Evolutionary conservation across 2,113 vertebrate genomes (phyloP), one percentile per base, ranked within the genome.

Genomic region (Zingel zingel): DNA sequence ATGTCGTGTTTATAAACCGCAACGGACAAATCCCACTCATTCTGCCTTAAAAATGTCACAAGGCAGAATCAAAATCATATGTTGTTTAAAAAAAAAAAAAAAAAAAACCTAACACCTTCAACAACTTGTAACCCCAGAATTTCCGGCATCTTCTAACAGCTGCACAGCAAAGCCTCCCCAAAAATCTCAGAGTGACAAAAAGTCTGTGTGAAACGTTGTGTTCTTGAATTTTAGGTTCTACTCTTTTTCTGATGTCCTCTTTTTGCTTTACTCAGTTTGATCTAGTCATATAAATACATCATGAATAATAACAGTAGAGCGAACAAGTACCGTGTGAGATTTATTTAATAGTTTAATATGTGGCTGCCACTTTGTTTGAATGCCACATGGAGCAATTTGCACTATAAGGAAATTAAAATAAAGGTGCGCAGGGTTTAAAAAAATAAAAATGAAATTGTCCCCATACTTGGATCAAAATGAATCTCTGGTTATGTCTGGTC

Each of bases 21-120:
- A 39, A 39, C 8, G 39, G 39, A 10, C 39, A 39, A 39, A 39
- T 39, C 39, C 39, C 2, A 39, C 9, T 9, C 8, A 39, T 39
- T 39, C 2, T 39, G 39, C 39, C 9, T 39, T 6, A 33, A 39
- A 39, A n/a, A 36, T 30, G 36, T 23, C 45, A 51, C 30, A 48
- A 69, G 69, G 64, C 56, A 67, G 68, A 82, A 81, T 72, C 47
- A 75, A 68, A 88, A 58, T 3, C 25, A 21, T 14, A 1, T 3
- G 39, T 16, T 12, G 16, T 4, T 82, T 66, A 71, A 88, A 90
- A 39, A 39, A 66, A 84, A 73, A 84, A 70, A 71, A 88, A 90
- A 39, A 39, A 66, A 84, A 73, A 71, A 90, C 89, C 43, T 87
- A 82, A 87, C 87, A 89, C 80, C 74, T 88, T 83, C 56, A 45